Evolutionary conservation across 1,140 invertebrate species (phyloP), one percentile per base, ranked within the genome.

Genomic region (Drosophila serrata): DNA sequence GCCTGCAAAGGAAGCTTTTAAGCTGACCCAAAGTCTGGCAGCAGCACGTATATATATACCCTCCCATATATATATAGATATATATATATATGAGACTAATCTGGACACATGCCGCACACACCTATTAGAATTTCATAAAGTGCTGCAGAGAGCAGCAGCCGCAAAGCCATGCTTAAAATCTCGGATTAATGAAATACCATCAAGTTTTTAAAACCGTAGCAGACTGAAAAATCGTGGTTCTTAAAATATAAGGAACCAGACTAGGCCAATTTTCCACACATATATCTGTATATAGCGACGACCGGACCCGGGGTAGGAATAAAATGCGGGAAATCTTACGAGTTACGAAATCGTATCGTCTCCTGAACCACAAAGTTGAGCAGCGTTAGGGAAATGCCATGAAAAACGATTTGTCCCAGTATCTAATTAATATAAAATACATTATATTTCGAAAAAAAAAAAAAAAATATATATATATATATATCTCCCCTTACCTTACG

Each of bases 101-200:
- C 51, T 43, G 19, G 39, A 55, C 60, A 75, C 49, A 75, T 57
- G 72, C 61, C 74, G 75, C 63, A 60, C 63, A 60, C 84, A 65
- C 42, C 62, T 70, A 86, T 87, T 82, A 82, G 19, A 64, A 67
- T 79, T 87, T 86, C 69, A 85, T 84, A 84, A 85, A 55, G 60
- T 58, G 42, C 45, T 42, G 64, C 53, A 61, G 51, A 22, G 63
- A 42, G 24, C 27, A 12, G 51, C 12, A 57, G 43, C 31, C 55
- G 37, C 46, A 62, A 56, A 46, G 39, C 48, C 62, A 67, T 27
- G 37, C 60, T 46, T 46, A 59, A 70, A 82, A 77, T 78, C 55
- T 53, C 35, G 42, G 39, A 53, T 75, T 55, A 68, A 68, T 76
- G 33, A 37, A 63, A 45, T 45, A 33, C 31, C 37, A 24, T 27